Percentiles rank a stretch among this genome's conserved stretches.
Evolutionary conservation across 2,888 invertebrate species (phyloP).

Genomic region (Rhagonycha lutea): DNA sequence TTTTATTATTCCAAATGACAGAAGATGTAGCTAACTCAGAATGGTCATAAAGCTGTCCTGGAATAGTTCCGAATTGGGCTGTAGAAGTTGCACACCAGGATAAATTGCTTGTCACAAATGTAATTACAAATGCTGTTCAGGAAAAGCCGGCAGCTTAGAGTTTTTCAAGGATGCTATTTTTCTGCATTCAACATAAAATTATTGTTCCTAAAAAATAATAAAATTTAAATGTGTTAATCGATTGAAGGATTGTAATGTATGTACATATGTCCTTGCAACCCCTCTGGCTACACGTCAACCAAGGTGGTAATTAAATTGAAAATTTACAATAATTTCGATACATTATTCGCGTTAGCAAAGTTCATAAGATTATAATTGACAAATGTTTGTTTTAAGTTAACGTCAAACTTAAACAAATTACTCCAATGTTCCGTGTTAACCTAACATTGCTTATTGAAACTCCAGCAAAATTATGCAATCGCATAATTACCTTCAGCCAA

Average conservation of each 20-base stretch:
- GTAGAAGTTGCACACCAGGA: conserved; percentile 13
- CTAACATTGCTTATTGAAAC: neutral
- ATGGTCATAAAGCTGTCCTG: conserved; percentile 17
- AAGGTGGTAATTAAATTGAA: neutral
- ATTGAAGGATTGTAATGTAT: too few relatives aligned
- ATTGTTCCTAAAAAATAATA: neutral
- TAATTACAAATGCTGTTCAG: conserved; percentile 22
- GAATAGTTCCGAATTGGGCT: conserved; percentile 15
- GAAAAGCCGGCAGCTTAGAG: conserved; percentile 7
- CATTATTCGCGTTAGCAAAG: neutral
- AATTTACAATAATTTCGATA: neutral
- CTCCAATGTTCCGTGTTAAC: neutral
- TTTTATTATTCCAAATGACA: conserved; percentile 8
- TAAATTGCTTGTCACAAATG: conserved; percentile 27
- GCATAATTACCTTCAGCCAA: neutral
- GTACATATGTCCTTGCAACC: too few relatives aligned
- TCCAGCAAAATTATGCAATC: neutral
- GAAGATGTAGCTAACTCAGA: conserved; percentile 11
- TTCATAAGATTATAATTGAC: neutral
- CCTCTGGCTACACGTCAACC: too few relatives aligned
- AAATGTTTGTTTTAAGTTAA: neutral
- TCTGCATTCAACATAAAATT: neutral
- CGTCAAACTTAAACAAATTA: neutral
- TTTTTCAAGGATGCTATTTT: neutral
- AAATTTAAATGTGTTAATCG: neutral